Percentiles rank a stretch among this genome's conserved stretches.
Evolutionary conservation across 2,888 invertebrate genomes (phyloP).

Genomic region (Nudaria mundana): DNA sequence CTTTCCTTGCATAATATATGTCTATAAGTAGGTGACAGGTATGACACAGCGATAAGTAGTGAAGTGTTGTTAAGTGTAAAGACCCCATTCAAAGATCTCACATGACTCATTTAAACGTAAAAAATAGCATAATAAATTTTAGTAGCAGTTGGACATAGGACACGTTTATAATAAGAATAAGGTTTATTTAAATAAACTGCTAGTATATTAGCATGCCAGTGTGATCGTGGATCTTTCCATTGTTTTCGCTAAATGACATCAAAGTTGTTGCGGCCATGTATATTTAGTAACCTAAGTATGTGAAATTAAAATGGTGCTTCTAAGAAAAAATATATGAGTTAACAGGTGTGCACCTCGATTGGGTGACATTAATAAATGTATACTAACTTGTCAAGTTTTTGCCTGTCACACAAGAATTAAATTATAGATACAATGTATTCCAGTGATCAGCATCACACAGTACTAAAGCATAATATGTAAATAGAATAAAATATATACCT

Average conservation of each 20-base stretch:
- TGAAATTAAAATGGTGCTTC: slow-evolving; percentile 68
- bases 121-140: slow-evolving; percentile 76
- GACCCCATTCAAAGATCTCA: slow-evolving; percentile 61
- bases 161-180: slow-evolving; percentile 74
- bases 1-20: slow-evolving; percentile 16
- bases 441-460: slow-evolving; percentile 16
- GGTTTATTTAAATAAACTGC: slow-evolving; percentile 76
- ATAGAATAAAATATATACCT: too few species aligned
- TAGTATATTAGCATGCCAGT: slow-evolving; percentile 68
- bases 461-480: too few species aligned
- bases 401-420: background rate
- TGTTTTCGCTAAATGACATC: slow-evolving; percentile 81
- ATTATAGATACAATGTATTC: too few species aligned
- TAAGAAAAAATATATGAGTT: slow-evolving; percentile 52
- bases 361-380: slow-evolving; percentile 14
- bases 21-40: slow-evolving; percentile 20
- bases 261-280: slow-evolving; percentile 71
- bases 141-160: slow-evolving; percentile 62
- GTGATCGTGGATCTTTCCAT: slow-evolving; percentile 67
- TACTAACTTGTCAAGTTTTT: background rate
- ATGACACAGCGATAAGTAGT: slow-evolving; percentile 40
- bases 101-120: slow-evolving; percentile 72
- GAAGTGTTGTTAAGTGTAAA: slow-evolving; percentile 52
- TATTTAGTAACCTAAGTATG: slow-evolving; percentile 73
- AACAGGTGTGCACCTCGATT: slow-evolving; percentile 40